Evolutionary conservation across 2,888 invertebrate species (phyloP), one percentile per base, ranked within the genome.

Genomic region (Panopea generosa): DNA sequence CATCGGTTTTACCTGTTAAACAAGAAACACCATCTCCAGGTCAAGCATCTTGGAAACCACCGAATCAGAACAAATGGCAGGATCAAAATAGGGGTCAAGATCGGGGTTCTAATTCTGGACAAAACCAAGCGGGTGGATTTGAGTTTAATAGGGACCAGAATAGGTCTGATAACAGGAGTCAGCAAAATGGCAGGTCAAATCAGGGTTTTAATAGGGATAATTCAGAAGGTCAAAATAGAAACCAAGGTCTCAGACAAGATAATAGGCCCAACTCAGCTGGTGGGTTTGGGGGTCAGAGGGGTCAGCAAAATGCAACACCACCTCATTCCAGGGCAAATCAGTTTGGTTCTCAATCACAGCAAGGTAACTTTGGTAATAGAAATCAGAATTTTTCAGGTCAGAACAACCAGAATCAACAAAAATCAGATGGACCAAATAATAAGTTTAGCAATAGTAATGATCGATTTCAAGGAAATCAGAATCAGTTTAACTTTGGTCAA

Each of bases 241-340:
- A 68, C 27, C 73, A 77, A 55, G 71, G 77, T 49, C 76, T 69
- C 26, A 50, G 77, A 24, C 68, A 40, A 52, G 33, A 62, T 29
- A 61, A 61, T 40, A 68, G 70, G 38, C 63, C 55, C 22, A 53
- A 60, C 50, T 67, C 65, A 24, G 33, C 33, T 38, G 69, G 59
- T 38, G 69, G 76, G 33, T 79, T 72, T 75, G 73, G 66, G 27
- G 68, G 61, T 40, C 69, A 60, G 16, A 67, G 76, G 27, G 62
- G 59, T 11, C 59, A 52, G 9, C 68, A 60, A 33, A 79, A 72
- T 69, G 68, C 52, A 29, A 56, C 53, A 20, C 72, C 69, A 18
- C 65, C 59, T 6, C 60, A 18, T 22, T 69, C 61, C 24, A 68
- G 71, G 62, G 59, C 52, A 56, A 77, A 67, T 61, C 69, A 66